phyloP scores from a whole-genome alignment of 2,797 vertebrate species.

The Champsocephalus esox region DNA sequence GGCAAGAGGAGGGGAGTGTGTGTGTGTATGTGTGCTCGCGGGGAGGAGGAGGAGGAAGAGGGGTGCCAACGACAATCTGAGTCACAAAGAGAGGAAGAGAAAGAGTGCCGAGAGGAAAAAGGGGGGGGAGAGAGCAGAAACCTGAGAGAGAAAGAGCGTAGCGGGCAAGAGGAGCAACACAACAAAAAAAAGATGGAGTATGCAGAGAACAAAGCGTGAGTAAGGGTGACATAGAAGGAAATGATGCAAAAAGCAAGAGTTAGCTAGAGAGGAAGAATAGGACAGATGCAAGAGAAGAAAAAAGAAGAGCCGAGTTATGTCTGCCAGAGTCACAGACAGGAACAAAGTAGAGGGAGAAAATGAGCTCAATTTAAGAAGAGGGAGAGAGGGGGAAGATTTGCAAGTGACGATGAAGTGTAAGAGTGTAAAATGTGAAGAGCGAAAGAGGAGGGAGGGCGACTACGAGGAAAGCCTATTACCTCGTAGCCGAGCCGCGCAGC shows the following conservation, averaged over 20 bases:
- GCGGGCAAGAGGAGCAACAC: conserved; percentile 37
- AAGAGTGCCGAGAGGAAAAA: conserved; percentile 74
- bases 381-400: conserved; percentile 43
- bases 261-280: conserved; percentile 36
- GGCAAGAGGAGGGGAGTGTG: conserved; percentile 60
- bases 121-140: conserved; percentile 68
- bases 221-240: conserved; percentile 44
- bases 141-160: conserved; percentile 64
- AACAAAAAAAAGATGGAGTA: conserved; percentile 56
- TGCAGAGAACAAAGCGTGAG: conserved; percentile 49
- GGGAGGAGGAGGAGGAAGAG: conserved; percentile 48
- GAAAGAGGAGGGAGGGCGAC: conserved; percentile 31
- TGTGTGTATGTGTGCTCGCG: conserved; percentile 25
- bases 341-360: conserved; percentile 67
- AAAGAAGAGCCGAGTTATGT: conserved; percentile 20
- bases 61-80: conserved; percentile 82
- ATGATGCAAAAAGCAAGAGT: conserved; percentile 47
- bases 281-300: conserved; percentile 48
- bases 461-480: conserved; percentile 78
- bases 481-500: conserved; percentile 96
- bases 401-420: conserved; percentile 42
- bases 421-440: conserved; percentile 42
- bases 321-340: conserved; percentile 50
- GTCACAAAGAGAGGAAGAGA: conserved; percentile 84
- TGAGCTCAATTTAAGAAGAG: conserved; percentile 64